Percentiles rank a stretch among this genome's conserved stretches.
Conservation (phyloP, 2,888 invertebrate genomes). For the Amphipoea oculea region DNA sequence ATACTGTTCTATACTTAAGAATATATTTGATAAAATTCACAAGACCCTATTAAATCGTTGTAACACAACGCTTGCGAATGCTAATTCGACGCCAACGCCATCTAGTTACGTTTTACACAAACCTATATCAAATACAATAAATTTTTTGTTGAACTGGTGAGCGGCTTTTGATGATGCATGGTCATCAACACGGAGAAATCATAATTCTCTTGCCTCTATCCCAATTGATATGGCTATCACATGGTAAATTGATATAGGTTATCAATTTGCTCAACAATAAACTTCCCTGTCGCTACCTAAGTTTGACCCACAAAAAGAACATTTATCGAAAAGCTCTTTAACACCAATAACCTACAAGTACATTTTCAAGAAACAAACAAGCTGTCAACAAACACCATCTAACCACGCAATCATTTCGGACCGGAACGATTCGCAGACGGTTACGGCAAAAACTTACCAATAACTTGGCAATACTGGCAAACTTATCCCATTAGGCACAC, state of each 20-base stretch:
- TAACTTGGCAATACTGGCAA: conserved; percentile 53
- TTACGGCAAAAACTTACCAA: conserved; percentile 54
- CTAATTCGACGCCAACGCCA: no score
- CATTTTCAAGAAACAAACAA: conserved; percentile 7
- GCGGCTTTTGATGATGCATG: no score
- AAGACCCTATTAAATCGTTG: no score
- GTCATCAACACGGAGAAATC: background rate
- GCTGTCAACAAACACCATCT: conserved; percentile 22
- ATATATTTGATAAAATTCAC: no score
- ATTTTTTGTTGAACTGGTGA: no score
- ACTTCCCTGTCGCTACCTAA: background rate
- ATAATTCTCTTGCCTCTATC: no score
- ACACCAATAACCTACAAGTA: background rate
- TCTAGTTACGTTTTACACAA: no score
- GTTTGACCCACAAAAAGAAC: background rate
- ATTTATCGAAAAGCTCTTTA: background rate
- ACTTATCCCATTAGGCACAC: conserved; percentile 64
- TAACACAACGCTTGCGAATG: no score
- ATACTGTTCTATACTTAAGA: no score
- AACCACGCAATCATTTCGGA: conserved; percentile 33
- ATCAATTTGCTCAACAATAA: background rate
- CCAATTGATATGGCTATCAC: no score
- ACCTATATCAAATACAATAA: no score
- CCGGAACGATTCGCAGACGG: conserved; percentile 27
- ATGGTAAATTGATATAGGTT: no score